Evolutionary conservation across 1,140 invertebrate genomes (phyloP).

Genomic region (Ladona fulva): DNA sequence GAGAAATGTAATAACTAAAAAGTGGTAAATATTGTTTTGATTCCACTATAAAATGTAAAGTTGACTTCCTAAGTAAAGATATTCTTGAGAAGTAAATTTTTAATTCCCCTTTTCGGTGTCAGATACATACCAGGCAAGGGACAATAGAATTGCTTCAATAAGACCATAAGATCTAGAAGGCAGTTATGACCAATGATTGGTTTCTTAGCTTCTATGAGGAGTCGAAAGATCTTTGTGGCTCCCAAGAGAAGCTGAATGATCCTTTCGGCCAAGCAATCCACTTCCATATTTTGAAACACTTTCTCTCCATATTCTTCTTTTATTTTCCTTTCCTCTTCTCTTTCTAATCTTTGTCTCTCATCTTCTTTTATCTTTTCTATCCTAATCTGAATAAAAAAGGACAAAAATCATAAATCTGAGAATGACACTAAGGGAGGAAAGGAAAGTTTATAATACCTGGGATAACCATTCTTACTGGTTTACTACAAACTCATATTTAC

Average conservation of each 20-base stretch:
- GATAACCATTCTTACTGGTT: too few relatives aligned
- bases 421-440: too few relatives aligned
- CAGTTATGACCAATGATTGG: constrained; percentile 68
- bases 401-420: background rate
- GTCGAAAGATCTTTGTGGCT: constrained; percentile 56
- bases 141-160: constrained; percentile 61
- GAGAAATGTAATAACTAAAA: too few relatives aligned
- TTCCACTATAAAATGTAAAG: too few relatives aligned
- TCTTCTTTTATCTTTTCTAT: background rate
- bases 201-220: constrained; percentile 48
- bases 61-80: too few relatives aligned
- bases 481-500: too few relatives aligned
- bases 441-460: too few relatives aligned
- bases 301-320: background rate
- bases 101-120: too few relatives aligned
- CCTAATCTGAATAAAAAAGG: background rate
- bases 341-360: background rate
- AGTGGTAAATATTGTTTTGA: too few relatives aligned
- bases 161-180: constrained; percentile 57
- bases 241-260: constrained; percentile 47
- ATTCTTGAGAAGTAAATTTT: too few relatives aligned
- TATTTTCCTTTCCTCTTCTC: background rate
- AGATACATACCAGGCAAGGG: constrained; percentile 48
- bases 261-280: constrained; percentile 32
- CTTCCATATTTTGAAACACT: background rate